phyloP scores from a whole-genome alignment of 1,140 invertebrate genomes.

The Trichonephila inaurata region DNA sequence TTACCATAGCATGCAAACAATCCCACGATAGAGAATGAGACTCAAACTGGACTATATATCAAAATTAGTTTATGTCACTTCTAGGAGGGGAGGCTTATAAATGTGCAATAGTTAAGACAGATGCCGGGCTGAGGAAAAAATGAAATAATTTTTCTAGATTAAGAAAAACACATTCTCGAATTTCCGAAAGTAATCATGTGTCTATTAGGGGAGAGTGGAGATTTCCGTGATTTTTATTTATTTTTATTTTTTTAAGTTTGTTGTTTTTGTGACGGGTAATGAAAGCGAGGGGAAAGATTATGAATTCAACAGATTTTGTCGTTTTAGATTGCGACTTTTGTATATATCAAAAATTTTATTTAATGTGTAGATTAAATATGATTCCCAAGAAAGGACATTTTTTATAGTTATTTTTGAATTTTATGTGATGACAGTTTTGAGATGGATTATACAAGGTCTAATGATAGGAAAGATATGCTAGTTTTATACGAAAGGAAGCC shows the following conservation, averaged over 20 bases:
- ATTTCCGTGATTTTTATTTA: not conserved
- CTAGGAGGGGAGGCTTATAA: not conserved
- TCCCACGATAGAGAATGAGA: not conserved
- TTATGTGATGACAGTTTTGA: no score
- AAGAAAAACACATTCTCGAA: slow-evolving; percentile 29
- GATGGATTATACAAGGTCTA: no score
- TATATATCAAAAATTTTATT: no score
- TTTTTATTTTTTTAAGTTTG: not conserved
- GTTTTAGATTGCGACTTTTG: no score
- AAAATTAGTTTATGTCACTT: slow-evolving; percentile 66
- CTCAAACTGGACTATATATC: slow-evolving; percentile 40
- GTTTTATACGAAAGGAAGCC: no score
- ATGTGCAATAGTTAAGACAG: not conserved
- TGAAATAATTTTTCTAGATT: slow-evolving; percentile 61
- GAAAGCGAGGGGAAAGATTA: not conserved
- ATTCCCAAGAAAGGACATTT: no score
- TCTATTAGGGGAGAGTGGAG: not conserved
- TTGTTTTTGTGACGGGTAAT: not conserved
- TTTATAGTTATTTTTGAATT: no score
- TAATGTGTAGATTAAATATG: no score
- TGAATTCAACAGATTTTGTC: no score
- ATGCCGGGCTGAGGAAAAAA: not conserved
- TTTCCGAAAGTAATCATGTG: slow-evolving; percentile 22
- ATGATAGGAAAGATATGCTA: no score
- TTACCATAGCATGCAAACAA: not conserved